Percentiles rank a stretch among this genome's conserved stretches.
phyloP scores from a whole-genome alignment of 2,888 invertebrate genomes.

The Eupsilia transversa region DNA sequence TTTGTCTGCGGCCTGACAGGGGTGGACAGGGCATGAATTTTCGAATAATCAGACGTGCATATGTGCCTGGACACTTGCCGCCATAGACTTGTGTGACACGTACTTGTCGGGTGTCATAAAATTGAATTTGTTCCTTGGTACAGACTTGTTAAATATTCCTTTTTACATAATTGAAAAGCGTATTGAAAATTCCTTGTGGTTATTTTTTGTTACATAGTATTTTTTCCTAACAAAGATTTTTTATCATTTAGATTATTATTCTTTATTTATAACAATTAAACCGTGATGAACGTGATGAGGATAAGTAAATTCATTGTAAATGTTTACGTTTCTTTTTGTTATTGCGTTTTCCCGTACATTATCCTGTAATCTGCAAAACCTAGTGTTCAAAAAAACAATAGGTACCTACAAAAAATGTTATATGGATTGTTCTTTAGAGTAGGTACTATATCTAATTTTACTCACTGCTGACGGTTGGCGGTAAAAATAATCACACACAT shows the following conservation, averaged over 20 bases:
- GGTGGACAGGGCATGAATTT: constrained; percentile 84
- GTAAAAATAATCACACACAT: constrained; percentile 58
- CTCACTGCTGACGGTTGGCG: not conserved
- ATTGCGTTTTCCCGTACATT: constrained; percentile 38
- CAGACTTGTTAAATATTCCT: constrained; percentile 1
- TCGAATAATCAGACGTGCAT: constrained; percentile 81
- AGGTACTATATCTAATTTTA: constrained; percentile 26
- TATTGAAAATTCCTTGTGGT: not conserved
- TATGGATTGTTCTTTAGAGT: not conserved
- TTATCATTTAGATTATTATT: constrained; percentile 5
- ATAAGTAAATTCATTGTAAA: constrained; percentile 24
- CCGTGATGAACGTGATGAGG: constrained; percentile 18
- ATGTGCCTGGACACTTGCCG: constrained; percentile 50
- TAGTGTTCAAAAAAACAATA: constrained; percentile 12
- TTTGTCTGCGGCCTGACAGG: constrained; percentile 81
- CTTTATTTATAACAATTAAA: constrained; percentile 21
- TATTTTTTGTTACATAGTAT: not conserved
- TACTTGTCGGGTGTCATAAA: constrained; percentile 33
- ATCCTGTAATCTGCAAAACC: constrained; percentile 20
- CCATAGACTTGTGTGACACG: constrained; percentile 34
- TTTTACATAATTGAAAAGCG: not conserved
- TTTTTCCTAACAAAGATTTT: not conserved
- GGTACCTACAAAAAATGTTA: not conserved
- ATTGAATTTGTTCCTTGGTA: constrained; percentile 41
- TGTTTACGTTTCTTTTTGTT: constrained; percentile 27